Base-by-base conservation (phyloP, 2,113 vertebrate genomes). In the Rousettus leschenaultii region DNA sequence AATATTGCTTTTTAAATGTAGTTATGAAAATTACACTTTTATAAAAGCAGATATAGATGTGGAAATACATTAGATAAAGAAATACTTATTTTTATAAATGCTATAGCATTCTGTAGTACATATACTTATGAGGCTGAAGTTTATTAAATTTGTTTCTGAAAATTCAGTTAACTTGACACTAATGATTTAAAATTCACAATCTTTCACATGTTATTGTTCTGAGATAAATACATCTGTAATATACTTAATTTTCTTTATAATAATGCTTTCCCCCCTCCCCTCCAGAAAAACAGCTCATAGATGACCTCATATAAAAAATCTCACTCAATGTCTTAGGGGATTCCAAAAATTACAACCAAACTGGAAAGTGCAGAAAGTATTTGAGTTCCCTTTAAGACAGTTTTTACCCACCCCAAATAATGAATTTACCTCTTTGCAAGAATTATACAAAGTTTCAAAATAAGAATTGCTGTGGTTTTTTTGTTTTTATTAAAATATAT, bases 21-120 rank as follows among this genome's bases (percentile, higher is more conserved):
- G 51, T 74, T 88, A 57, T 86, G n/a, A 95, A 95, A 89, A 80
- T 51, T 82, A 70, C 88, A 61, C 53, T 83, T 78, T 85, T 79
- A 4, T 53, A 95, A 89, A 71, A 65, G 19, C 21, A 14, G 77
- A 75, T 83, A 70, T 93, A 93, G n/a, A 21, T 86, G 87, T 65
- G 30, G 45, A 93, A 92, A 68, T 95, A 84, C 12, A 68, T 65
- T 78, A 87, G n/a, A 38, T 61, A 30, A 94, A 83, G 26, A 94
- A 70, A 59, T 65, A 16, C 24, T 68, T 9, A 82, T 82, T 93
- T 89, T 40, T 89, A 22, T 91, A 65, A 63, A 71, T 33, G 89
- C 6, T 66, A 1, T 63, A 78, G 61, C 13, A 73, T 57, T 70
- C 43, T 86, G 15, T 53, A 75, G 18, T 73, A 73, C 59, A 71